Evolutionary conservation across 2,113 vertebrate species (phyloP).

Genomic region (Peromyscus polionotus): DNA sequence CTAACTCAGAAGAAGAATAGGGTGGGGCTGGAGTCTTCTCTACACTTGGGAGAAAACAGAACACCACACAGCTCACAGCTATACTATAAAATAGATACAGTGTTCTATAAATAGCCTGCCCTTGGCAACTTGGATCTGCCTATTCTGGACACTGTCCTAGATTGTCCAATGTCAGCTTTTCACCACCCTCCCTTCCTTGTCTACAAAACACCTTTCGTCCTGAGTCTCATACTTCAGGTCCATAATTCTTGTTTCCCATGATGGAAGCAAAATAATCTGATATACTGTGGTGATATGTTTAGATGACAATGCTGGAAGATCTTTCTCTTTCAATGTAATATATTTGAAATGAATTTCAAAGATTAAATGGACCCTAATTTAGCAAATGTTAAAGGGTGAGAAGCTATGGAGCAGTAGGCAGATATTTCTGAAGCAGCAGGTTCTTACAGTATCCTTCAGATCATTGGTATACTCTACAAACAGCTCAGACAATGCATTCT

Average conservation of each 20-base stretch:
- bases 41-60: background rate
- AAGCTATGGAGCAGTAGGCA: background rate
- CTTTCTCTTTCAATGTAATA: background rate
- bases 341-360: slow-evolving; percentile 21
- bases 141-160: background rate
- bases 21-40: background rate
- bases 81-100: background rate
- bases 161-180: background rate
- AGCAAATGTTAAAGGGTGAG: background rate
- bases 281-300: background rate
- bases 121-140: background rate
- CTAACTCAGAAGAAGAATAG: background rate
- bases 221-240: background rate
- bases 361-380: background rate
- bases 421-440: background rate
- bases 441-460: background rate
- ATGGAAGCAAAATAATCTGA: background rate
- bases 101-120: background rate
- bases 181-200: background rate
- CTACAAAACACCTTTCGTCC: background rate
- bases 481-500: background rate
- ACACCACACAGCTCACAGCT: background rate
- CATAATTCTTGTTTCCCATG: background rate
- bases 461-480: background rate
- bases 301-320: background rate